Evolutionary conservation across 2,113 vertebrate species (phyloP).

Genomic region (Coptodon bakossiorum): DNA sequence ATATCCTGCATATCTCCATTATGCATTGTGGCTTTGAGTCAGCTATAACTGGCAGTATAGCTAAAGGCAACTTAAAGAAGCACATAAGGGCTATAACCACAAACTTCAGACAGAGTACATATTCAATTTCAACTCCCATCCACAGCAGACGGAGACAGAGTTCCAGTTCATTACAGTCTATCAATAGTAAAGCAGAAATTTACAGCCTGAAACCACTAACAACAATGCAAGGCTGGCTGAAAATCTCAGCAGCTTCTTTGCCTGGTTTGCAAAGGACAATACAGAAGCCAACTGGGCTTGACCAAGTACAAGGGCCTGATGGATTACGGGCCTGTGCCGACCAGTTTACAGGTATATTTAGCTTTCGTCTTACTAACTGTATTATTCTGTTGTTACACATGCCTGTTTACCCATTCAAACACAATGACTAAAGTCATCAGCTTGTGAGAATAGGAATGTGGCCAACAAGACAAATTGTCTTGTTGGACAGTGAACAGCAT

Average conservation of each 20-base stretch:
- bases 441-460: neutral
- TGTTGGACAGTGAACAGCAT: neutral
- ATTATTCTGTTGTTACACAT: neutral
- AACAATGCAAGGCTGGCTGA: neutral
- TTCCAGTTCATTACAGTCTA: neutral
- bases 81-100: neutral
- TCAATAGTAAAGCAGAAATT: neutral
- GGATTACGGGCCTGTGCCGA: rapidly evolving
- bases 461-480: neutral
- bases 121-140: neutral
- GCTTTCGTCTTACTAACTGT: neutral
- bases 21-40: rapidly evolving
- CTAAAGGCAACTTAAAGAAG: neutral
- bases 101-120: neutral
- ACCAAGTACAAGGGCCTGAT: neutral
- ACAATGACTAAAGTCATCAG: neutral
- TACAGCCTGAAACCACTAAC: neutral
- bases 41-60: neutral
- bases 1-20: neutral
- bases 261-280: neutral
- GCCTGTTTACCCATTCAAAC: neutral
- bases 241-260: neutral
- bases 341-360: neutral
- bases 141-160: neutral
- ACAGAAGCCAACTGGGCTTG: neutral